phyloP scores from a whole-genome alignment of 2,797 vertebrate genomes.

The Streptopelia turtur region DNA sequence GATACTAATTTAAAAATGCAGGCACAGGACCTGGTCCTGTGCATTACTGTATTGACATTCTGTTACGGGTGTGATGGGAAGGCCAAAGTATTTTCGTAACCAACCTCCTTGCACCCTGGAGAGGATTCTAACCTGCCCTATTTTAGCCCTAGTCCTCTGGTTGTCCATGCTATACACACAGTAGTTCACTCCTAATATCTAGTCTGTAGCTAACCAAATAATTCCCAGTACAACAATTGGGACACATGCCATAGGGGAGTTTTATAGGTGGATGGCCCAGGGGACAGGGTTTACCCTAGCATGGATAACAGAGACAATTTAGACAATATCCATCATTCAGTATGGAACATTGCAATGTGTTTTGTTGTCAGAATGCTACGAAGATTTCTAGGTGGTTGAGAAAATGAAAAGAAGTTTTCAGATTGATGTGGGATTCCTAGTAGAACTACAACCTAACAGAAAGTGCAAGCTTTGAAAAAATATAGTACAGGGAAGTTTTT shows the following conservation, averaged over 20 bases:
- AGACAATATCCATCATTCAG: not conserved
- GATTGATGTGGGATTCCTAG: fast-evolving
- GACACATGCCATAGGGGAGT: fast-evolving
- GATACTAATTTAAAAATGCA: not conserved
- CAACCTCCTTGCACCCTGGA: not conserved
- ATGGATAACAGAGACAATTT: not conserved
- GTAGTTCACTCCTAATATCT: not conserved
- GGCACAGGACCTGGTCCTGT: fast-evolving
- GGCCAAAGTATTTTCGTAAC: not conserved
- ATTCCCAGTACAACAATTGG: not conserved
- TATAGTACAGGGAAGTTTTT: not conserved
- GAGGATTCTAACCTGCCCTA: not conserved
- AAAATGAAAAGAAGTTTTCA: not conserved
- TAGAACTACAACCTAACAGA: not conserved
- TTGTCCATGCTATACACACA: not conserved
- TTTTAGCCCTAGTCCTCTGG: not conserved
- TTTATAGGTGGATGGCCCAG: not conserved
- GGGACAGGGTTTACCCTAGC: fast-evolving
- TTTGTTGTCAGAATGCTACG: not conserved
- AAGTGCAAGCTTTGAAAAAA: not conserved
- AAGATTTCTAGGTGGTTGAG: not conserved
- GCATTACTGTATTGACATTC: not conserved
- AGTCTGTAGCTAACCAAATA: not conserved
- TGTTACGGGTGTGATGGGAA: not conserved
- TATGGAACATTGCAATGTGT: fast-evolving